Conservation (phyloP, 1,140 invertebrate genomes). For the Hylyphantes graminicola region DNA sequence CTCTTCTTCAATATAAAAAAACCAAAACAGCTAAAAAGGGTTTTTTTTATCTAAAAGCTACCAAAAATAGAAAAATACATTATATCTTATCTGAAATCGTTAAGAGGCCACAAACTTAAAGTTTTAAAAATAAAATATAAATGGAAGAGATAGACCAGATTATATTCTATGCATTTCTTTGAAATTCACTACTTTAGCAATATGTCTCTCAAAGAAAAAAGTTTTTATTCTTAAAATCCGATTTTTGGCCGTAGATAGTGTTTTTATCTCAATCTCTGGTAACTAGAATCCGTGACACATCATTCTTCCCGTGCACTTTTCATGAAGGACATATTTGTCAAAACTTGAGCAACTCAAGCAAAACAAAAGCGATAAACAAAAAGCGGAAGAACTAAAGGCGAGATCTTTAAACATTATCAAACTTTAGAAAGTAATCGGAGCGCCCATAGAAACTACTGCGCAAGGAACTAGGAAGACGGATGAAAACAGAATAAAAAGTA, state of each 20-base stretch:
- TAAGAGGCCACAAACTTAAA: slow-evolving; percentile 1
- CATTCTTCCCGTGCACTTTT: slow-evolving; percentile 42
- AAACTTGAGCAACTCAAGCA: slow-evolving; percentile 49
- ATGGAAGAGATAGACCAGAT: neutral
- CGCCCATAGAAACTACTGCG: slow-evolving; percentile 25
- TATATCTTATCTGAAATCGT: neutral
- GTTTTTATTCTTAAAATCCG: slow-evolving; percentile 6
- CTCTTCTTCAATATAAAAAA: no score
- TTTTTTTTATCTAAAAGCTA: neutral
- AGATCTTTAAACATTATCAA: slow-evolving; percentile 54
- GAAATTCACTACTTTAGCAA: slow-evolving; percentile 20
- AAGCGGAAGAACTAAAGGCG: neutral
- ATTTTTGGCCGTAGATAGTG: slow-evolving; percentile 30
- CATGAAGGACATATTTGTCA: slow-evolving; percentile 43
- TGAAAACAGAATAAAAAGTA: slow-evolving; percentile 28
- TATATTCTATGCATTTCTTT: slow-evolving; percentile 3
- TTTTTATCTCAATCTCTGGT: slow-evolving; percentile 4
- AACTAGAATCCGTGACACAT: slow-evolving; percentile 38
- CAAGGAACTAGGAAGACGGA: slow-evolving; percentile 23
- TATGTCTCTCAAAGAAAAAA: slow-evolving; percentile 12
- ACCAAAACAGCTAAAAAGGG: neutral
- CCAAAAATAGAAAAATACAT: no score
- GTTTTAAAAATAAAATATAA: neutral
- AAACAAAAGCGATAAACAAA: slow-evolving; percentile 17
- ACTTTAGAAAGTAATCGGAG: slow-evolving; percentile 55